phyloP scores from a whole-genome alignment of 30 jellyfish, hydroid and myxozoan species.

The Turritopsis dohrnii region DNA sequence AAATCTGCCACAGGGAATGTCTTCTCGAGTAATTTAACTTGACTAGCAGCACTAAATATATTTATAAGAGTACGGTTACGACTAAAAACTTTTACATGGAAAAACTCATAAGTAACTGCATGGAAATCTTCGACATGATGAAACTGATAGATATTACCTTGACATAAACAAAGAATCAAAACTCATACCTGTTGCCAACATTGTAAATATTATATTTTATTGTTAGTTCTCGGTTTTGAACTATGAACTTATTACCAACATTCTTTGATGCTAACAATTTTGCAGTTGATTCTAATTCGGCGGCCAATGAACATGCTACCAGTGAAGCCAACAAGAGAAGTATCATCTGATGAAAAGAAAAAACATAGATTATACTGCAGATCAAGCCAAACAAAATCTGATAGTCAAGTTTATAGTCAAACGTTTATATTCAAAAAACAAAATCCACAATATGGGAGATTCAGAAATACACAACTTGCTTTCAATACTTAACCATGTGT shows the following conservation, averaged over 20 bases:
- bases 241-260: constrained; percentile 62
- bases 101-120: too few relatives aligned
- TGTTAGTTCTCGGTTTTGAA: constrained; percentile 78
- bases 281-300: constrained; percentile 84
- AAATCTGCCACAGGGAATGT: constrained; percentile 74
- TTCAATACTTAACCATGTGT: too few relatives aligned
- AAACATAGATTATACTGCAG: not conserved
- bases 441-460: too few relatives aligned
- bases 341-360: constrained; percentile 30
- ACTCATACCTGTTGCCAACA: constrained; percentile 69
- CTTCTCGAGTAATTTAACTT: constrained; percentile 65
- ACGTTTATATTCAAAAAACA: too few relatives aligned
- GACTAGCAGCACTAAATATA: constrained; percentile 62
- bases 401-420: too few relatives aligned
- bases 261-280: constrained; percentile 79
- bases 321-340: constrained; percentile 41
- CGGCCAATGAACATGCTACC: constrained; percentile 47
- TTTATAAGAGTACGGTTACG: too few relatives aligned
- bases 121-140: too few relatives aligned
- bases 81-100: too few relatives aligned
- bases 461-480: too few relatives aligned
- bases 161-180: not conserved
- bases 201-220: constrained; percentile 63
- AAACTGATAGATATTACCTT: too few relatives aligned
- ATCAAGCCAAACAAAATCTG: too few relatives aligned